Evolutionary conservation across 2,888 invertebrate genomes (phyloP), one percentile per base, ranked within the genome.

Genomic region (Ophonus ardosiacus): DNA sequence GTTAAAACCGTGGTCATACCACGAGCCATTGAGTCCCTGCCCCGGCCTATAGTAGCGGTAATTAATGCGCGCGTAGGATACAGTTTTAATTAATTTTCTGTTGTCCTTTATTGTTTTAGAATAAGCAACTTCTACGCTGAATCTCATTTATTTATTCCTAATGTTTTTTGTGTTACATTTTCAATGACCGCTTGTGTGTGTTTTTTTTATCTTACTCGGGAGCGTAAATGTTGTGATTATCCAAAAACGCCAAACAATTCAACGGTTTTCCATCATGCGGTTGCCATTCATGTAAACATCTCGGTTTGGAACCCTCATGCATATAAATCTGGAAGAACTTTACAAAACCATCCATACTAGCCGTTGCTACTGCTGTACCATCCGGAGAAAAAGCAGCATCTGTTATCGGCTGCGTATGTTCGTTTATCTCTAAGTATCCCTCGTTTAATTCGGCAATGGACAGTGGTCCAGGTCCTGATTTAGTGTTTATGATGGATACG

Each of bases 371-470:
- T 8, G 98, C 98, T 17, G 97, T 97, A 40, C 98, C 98, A 92
- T 98, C 99, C 0, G 98, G 98, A 65, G 98, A 97, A 91, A 98
- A 96, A 51, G 97, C 95, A 10, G 97, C 97, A 92, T 97, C 97
- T 15, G 96, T 94, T 78, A 98, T 95, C 21, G 94, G 93, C 88
- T 94, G 92, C 0, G 92, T 91, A 88, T 95, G 94, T 85, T 94
- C 93, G 86, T 91, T 92, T 84, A 95, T 93, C 90, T 93, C 93
- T 80, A 93, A 91, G 87, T 91, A 92, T n/a, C 93, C 93, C 56
- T 92, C 92, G 81, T 89, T 89, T 76, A 91, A 89, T 81, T 90
- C 89, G 61, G 90, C 89, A 4, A 92, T 91, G 78, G 90, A 88
- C 74, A 92, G 88, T 7, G 91, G 90, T 4, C 90, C 92, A 63